phyloP scores from a whole-genome alignment of 2,113 vertebrate genomes.

The Chionodraco myersi region DNA sequence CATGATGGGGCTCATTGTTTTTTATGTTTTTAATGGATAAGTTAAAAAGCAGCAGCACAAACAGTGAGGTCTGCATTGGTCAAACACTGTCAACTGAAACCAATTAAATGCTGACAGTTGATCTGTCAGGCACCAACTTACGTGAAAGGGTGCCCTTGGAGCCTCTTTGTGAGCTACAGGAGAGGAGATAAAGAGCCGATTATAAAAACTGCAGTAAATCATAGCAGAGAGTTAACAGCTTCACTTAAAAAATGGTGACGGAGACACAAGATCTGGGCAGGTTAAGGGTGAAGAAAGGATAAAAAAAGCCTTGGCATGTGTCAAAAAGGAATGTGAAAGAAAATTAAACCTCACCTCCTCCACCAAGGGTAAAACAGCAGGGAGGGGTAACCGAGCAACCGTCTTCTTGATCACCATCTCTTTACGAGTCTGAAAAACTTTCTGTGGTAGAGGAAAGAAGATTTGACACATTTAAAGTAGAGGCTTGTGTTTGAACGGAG shows the following conservation, averaged over 20 bases:
- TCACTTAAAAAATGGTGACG: neutral
- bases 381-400: constrained; percentile 90
- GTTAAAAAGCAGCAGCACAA: neutral
- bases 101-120: neutral
- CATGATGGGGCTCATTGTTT: neutral
- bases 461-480: neutral
- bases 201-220: neutral
- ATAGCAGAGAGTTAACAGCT: neutral
- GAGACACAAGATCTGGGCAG: neutral
- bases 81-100: neutral
- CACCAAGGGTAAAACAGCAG: constrained; percentile 92
- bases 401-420: constrained; percentile 92
- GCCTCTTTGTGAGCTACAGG: constrained; percentile 89
- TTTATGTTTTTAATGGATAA: neutral
- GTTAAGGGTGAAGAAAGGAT: neutral
- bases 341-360: constrained; percentile 85
- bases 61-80: neutral
- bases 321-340: neutral
- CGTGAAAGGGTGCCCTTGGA: constrained; percentile 94
- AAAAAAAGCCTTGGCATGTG: neutral
- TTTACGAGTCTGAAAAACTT: constrained; percentile 94
- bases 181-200: constrained; percentile 28
- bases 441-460: constrained; percentile 79
- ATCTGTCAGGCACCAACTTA: constrained; percentile 75
- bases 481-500: too few species aligned